Evolutionary conservation across 2,113 vertebrate species (phyloP), one percentile per base, ranked within the genome.

Genomic region (Hyla sarda): DNA sequence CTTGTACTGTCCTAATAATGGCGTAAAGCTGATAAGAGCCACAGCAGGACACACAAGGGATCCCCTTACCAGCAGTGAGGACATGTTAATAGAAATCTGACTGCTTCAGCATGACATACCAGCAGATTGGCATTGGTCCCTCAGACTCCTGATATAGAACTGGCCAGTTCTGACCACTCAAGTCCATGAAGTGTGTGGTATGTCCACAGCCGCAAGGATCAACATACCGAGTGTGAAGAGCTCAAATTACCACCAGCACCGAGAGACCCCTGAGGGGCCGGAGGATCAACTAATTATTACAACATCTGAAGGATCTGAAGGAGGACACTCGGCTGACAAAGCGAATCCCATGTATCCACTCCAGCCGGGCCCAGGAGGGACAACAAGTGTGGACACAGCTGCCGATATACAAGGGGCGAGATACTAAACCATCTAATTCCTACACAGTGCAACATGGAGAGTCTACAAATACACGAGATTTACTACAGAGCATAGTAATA

Each of bases 321-420:
- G 32, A 50, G 47, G 23, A 83, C 65, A 72, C 65, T 69, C 47
- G 72, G 81, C 81, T n/a, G 81, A 72, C 81, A 83, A 67, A 72
- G 81, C 54, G 62, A 21, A 71, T n/a, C 19, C 34, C 10, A 71
- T 54, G 47, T 83, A 34, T 45, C 65, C 65, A 83, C 81, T 83
- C 37, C 25, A 82, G 37, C 65, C n/a, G 21, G 9, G 30, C 41
- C 19, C n/a, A 82, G 41, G 3, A 34, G 21, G 19, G 23, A 10
- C 19, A 77, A 23, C 75, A 77, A 76, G 50, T 54, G 75, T 54
- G 47, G 6, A 17, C 21, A 54, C 75, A 77, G 75, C 75, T 52
- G 71, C 41, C 37, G 23, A 1, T n/a, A n/a, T n/a, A n/a, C n/a
- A n/a, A n/a, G n/a, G n/a, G n/a, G n/a, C n/a, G n/a, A n/a, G n/a